Percentiles rank a stretch among this genome's conserved stretches.
phyloP scores from a whole-genome alignment of 2,888 invertebrate genomes.

The Drosophila eohydei region DNA sequence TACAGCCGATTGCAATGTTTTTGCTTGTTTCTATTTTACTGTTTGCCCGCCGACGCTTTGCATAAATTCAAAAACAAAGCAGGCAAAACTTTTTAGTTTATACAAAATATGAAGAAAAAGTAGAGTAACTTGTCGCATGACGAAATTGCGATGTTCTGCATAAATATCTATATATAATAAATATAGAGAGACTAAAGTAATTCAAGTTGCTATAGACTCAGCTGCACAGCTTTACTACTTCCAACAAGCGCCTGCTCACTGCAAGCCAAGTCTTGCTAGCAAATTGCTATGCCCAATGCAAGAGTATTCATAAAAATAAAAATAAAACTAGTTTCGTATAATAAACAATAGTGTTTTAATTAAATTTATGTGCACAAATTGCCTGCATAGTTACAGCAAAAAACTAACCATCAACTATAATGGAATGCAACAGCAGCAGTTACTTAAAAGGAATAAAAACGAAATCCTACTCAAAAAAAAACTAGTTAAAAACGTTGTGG shows the following conservation, averaged over 20 bases:
- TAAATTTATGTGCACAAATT: slow-evolving; percentile 74
- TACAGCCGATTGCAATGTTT: not conserved
- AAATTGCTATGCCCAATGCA: not conserved
- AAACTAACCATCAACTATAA: slow-evolving; percentile 7
- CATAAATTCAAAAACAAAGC: slow-evolving; percentile 63
- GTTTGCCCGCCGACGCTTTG: slow-evolving; percentile 67
- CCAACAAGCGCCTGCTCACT: not conserved
- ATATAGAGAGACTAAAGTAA: not conserved
- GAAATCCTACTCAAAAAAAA: slow-evolving; percentile 13
- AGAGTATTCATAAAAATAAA: slow-evolving; percentile 2
- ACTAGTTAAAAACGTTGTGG: slow-evolving; percentile 20
- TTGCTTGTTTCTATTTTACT: slow-evolving; percentile 24
- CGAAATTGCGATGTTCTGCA: slow-evolving; percentile 8
- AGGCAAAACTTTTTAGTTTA: slow-evolving; percentile 26
- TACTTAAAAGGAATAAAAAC: slow-evolving; percentile 21
- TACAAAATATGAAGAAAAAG: not conserved
- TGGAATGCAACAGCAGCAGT: slow-evolving; percentile 19
- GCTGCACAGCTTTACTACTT: not conserved
- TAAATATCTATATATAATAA: not conserved
- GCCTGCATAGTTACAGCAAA: slow-evolving; percentile 25
- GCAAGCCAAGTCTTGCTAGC: not conserved
- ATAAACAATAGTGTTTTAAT: slow-evolving; percentile 68
- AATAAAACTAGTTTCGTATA: slow-evolving; percentile 20
- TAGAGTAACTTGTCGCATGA: not conserved
- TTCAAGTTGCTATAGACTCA: not conserved